Conservation (phyloP, 2,888 invertebrate genomes). For the Polylopha cassiicola region DNA sequence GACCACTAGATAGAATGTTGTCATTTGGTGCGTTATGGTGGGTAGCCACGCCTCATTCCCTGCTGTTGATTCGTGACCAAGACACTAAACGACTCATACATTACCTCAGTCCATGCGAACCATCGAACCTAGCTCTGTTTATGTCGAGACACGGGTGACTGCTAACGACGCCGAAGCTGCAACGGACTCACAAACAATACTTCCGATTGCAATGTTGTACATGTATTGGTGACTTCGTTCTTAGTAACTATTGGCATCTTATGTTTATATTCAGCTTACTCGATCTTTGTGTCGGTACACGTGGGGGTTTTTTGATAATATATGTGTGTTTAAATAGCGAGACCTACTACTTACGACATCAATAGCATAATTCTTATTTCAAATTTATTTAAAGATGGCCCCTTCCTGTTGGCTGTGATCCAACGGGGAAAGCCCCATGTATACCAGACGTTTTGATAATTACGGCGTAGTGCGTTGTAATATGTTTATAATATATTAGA, state of each 20-base stretch:
- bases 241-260: neutral
- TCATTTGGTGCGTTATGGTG: conserved; percentile 57
- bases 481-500: conserved; percentile 34
- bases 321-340: too few species aligned
- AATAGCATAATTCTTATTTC: conserved; percentile 51
- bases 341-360: too few species aligned
- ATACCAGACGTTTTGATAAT: conserved; percentile 71
- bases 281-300: too few species aligned
- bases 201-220: conserved; percentile 4
- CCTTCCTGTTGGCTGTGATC: conserved; percentile 69
- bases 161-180: conserved; percentile 22
- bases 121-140: conserved; percentile 34
- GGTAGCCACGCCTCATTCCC: conserved; percentile 52
- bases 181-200: conserved; percentile 19
- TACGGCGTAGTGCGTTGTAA: conserved; percentile 58
- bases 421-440: conserved; percentile 71
- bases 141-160: conserved; percentile 26
- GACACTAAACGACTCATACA: conserved; percentile 50
- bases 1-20: conserved; percentile 60
- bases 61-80: conserved; percentile 49
- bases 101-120: conserved; percentile 39
- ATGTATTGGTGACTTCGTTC: conserved; percentile 1
- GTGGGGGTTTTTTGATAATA: too few species aligned
- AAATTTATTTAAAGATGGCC: conserved; percentile 66
- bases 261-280: too few species aligned